Evolutionary conservation across 2,113 vertebrate genomes (phyloP).

Genomic region (Sminthopsis crassicaudata): DNA sequence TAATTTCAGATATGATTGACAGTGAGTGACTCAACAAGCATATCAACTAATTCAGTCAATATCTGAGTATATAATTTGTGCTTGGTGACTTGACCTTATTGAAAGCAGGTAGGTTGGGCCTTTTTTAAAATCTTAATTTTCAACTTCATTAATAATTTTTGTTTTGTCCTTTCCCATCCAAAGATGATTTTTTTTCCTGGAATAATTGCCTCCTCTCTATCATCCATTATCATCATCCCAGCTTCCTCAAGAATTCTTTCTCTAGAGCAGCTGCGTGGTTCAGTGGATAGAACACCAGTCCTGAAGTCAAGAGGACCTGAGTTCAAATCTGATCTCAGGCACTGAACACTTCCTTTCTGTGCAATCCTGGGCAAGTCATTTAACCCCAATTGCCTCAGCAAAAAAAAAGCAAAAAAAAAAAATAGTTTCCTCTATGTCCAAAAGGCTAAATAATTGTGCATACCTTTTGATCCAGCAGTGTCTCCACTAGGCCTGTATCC

Average conservation of each 20-base stretch:
- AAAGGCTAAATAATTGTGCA: too few species aligned
- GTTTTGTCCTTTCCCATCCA: not conserved
- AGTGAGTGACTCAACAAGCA: not conserved
- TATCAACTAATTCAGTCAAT: not conserved
- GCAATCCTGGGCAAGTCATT: too few species aligned
- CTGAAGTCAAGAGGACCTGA: too few species aligned
- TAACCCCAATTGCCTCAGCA: too few species aligned
- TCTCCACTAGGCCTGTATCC: too few species aligned
- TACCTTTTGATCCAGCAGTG: too few species aligned
- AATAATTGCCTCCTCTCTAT: not conserved
- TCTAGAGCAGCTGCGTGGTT: too few species aligned
- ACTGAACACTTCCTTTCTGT: too few species aligned
- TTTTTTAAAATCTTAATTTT: not conserved
- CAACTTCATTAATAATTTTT: not conserved
- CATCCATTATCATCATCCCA: not conserved
- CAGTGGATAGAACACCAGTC: too few species aligned
- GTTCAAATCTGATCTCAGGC: too few species aligned
- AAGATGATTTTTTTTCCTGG: not conserved
- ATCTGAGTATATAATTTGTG: not conserved
- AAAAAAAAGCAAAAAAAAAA: too few species aligned
- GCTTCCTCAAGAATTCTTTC: not conserved
- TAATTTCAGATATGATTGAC: not conserved
- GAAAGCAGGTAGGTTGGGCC: not conserved
- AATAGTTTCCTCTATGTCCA: too few species aligned
- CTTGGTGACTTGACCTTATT: not conserved